Evolutionary conservation across 2,797 vertebrate genomes (phyloP).

Genomic region (Acanthurus leucopareius): DNA sequence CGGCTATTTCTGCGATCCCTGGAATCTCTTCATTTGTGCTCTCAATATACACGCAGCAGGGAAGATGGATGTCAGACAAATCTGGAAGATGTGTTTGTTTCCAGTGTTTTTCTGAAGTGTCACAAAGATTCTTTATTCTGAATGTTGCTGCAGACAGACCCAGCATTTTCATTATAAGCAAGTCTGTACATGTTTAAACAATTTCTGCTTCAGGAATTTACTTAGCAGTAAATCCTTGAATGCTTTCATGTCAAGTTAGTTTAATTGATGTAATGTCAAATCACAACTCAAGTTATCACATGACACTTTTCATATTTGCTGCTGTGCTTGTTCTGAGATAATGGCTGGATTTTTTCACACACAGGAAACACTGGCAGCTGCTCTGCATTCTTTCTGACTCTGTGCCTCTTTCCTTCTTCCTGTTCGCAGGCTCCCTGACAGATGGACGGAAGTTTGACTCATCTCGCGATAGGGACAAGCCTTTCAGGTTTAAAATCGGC

Average conservation of each 20-base stretch:
- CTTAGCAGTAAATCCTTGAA: not conserved
- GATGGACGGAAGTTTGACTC: conserved; percentile 94
- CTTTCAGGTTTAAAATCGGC: conserved; percentile 93
- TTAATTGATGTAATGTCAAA: too few species aligned
- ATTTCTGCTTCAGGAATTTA: not conserved
- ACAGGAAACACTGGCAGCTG: conserved; percentile 9
- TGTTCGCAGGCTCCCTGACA: conserved; percentile 88
- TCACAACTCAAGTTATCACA: too few species aligned
- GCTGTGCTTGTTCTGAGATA: conserved; percentile 1
- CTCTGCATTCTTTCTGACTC: conserved; percentile 1
- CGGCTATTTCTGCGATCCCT: conserved; percentile 70
- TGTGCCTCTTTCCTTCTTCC: not conserved
- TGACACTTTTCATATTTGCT: too few species aligned
- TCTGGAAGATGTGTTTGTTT: conserved; percentile 31
- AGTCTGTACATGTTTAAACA: not conserved
- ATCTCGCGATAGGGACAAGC: conserved; percentile 92
- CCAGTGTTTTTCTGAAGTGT: conserved; percentile 7
- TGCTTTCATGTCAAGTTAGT: too few species aligned
- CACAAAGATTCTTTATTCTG: not conserved
- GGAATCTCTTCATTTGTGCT: conserved; percentile 64
- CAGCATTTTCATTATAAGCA: not conserved
- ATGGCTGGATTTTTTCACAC: not conserved
- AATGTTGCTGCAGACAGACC: not conserved
- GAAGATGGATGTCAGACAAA: conserved; percentile 41
- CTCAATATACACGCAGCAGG: conserved; percentile 48